These are phyloP conservation scores for Diabrotica balteata DNA, from an alignment of 2,888 invertebrate genomes.

Conservation along the genomic window DNA sequence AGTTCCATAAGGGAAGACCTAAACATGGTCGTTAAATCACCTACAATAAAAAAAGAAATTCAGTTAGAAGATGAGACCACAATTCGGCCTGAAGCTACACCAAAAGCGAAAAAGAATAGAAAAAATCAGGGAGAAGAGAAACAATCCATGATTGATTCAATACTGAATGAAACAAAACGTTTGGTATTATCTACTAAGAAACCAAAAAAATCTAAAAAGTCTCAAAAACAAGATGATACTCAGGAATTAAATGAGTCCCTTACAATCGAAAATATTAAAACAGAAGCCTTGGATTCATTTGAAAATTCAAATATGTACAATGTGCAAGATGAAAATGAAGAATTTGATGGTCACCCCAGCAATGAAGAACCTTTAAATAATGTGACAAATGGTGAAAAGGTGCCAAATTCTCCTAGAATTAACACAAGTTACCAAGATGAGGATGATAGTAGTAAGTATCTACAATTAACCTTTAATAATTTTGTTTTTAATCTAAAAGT, in stretches of 20 bases:
- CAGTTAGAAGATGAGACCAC: neutral
- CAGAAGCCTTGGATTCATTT: no score
- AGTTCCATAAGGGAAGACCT: conserved; percentile 7
- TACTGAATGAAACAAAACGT: neutral
- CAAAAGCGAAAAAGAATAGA: neutral
- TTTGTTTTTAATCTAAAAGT: no score
- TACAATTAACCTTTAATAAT: neutral
- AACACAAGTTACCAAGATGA: neutral
- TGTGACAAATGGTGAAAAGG: no score
- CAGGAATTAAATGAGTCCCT: conserved; percentile 1
- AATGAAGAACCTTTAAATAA: no score
- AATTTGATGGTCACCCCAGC: no score
- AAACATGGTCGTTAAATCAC: no score
- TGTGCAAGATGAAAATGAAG: neutral
- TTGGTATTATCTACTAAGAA: neutral
- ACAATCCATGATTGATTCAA: neutral
- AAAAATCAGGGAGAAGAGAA: neutral
- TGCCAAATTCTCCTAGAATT: neutral
- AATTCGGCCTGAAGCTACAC: neutral
- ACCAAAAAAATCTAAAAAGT: conserved; percentile 12
- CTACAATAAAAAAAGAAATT: conserved; percentile 3
- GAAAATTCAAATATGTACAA: neutral
- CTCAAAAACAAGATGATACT: conserved; percentile 5
- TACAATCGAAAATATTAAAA: neutral
- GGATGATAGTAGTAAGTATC: neutral